Percentiles rank a stretch among this genome's conserved stretches.
Conservation (phyloP, 2,113 vertebrate genomes). For the Greenwoodochromis staneri region DNA sequence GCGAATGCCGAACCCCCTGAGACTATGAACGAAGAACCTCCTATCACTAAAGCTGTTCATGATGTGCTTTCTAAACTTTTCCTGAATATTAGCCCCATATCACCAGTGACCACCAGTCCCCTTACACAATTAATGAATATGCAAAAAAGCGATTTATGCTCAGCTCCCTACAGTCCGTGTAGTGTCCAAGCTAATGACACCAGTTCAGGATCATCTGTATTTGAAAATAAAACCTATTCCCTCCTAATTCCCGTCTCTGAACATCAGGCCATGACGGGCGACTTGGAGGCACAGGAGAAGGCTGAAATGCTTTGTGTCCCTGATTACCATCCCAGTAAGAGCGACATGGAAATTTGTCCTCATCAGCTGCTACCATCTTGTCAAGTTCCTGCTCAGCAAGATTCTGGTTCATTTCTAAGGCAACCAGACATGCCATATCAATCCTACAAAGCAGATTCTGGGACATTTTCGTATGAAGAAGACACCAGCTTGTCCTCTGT, state of each 20-base stretch:
- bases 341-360: background rate
- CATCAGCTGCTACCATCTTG: background rate
- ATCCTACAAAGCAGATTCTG: background rate
- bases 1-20: slow-evolving; percentile 4
- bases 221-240: slow-evolving; percentile 48
- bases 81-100: background rate
- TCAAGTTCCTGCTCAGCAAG: background rate
- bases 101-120: background rate
- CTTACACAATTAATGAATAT: background rate
- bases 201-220: background rate
- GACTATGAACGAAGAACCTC: background rate
- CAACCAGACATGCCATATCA: slow-evolving; percentile 32
- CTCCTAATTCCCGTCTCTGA: background rate
- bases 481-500: background rate
- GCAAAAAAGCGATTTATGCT: background rate
- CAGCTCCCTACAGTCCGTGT: background rate
- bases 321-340: background rate
- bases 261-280: background rate
- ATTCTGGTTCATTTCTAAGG: background rate
- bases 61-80: background rate
- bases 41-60: background rate
- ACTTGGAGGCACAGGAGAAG: background rate
- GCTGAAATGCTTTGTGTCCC: background rate
- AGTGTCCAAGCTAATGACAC: background rate
- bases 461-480: background rate